phyloP scores from a whole-genome alignment of 2,888 invertebrate species.

The Patella caerulea region DNA sequence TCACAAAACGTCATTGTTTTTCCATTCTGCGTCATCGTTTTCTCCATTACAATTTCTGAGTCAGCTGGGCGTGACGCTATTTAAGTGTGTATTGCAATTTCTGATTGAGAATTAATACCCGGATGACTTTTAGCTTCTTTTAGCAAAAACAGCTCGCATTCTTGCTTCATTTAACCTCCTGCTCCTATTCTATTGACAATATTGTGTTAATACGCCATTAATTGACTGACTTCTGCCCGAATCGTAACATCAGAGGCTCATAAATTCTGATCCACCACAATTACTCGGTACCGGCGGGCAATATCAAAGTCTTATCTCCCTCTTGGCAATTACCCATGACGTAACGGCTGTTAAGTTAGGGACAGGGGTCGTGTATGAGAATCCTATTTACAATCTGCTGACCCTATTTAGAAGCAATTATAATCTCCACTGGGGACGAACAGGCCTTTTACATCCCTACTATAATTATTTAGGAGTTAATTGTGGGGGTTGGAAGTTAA shows the following conservation, averaged over 20 bases:
- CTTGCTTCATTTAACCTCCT: not conserved
- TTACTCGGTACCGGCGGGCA: not conserved
- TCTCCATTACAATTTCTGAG: too few relatives aligned
- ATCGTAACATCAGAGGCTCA: not conserved
- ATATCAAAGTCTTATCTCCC: slow-evolving; percentile 4
- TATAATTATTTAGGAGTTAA: slow-evolving; percentile 1
- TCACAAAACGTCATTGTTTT: too few relatives aligned
- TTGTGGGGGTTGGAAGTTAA: not conserved
- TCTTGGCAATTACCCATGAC: not conserved
- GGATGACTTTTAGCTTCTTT: too few relatives aligned
- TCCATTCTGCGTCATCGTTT: too few relatives aligned
- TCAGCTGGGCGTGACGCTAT: too few relatives aligned
- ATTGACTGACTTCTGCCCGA: not conserved
- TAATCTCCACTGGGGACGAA: not conserved
- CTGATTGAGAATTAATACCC: too few relatives aligned
- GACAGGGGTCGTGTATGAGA: slow-evolving; percentile 1
- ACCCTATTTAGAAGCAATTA: slow-evolving; percentile 7
- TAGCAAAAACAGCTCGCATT: not conserved
- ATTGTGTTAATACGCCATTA: not conserved
- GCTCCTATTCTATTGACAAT: not conserved
- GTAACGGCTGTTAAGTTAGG: not conserved
- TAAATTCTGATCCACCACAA: not conserved
- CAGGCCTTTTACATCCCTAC: not conserved
- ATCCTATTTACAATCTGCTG: slow-evolving; percentile 9
- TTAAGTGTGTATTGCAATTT: too few relatives aligned